Conservation (phyloP, 35 echinoderm and acorn worm genomes). For the Acanthaster planci region DNA sequence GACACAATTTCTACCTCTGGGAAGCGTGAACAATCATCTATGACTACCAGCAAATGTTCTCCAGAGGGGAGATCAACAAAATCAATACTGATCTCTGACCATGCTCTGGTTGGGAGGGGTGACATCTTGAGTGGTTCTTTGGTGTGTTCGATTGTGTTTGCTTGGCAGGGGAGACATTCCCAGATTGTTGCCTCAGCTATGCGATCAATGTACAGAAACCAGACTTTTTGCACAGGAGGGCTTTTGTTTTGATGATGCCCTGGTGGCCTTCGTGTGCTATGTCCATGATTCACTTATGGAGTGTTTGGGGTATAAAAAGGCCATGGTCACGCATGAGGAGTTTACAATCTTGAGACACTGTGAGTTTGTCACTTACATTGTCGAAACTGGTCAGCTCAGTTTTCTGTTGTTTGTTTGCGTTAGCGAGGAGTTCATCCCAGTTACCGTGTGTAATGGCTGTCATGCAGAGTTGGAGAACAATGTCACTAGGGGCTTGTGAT, state of each 20-base stretch:
- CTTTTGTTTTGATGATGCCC: conserved; percentile 73
- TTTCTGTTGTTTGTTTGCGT: neutral
- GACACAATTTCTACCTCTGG: too few species aligned
- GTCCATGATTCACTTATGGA: conserved; percentile 46
- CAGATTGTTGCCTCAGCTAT: conserved; percentile 50
- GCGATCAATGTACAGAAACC: conserved; percentile 70
- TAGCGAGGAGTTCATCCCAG: conserved; percentile 41
- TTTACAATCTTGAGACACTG: too few species aligned
- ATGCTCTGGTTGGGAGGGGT: conserved; percentile 6
- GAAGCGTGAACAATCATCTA: too few species aligned
- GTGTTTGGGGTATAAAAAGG: conserved; percentile 52
- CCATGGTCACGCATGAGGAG: conserved; percentile 64
- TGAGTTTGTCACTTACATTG: conserved; percentile 58
- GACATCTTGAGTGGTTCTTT: conserved; percentile 60
- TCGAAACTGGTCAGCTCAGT: neutral
- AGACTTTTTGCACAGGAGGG: conserved; percentile 69
- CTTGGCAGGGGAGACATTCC: too few species aligned
- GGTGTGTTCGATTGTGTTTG: too few species aligned
- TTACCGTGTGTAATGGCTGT: conserved; percentile 26
- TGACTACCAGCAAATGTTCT: conserved; percentile 61
- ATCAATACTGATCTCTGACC: conserved; percentile 68
- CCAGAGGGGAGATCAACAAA: conserved; percentile 52
- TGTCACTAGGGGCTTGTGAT: too few species aligned
- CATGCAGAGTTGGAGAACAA: conserved; percentile 51
- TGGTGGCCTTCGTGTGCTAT: conserved; percentile 78